These are phyloP conservation scores for Spea multiplicata DNA, from an alignment of 2,113 vertebrate species.

Conservation along the genomic window DNA sequence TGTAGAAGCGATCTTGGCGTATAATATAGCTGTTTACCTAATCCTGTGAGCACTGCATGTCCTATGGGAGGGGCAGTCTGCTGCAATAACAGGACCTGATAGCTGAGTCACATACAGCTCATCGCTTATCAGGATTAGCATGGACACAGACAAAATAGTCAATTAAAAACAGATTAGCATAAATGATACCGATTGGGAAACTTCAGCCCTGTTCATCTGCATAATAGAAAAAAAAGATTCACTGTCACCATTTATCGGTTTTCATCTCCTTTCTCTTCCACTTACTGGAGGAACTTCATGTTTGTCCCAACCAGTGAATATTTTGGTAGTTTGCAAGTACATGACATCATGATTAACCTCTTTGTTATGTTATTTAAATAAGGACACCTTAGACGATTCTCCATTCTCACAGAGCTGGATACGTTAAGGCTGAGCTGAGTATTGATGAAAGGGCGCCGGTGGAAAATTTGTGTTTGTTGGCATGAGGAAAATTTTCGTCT, in stretches of 20 bases:
- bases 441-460: too few species aligned
- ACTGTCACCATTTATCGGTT: slow-evolving; percentile 24
- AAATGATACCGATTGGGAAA: slow-evolving; percentile 45
- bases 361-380: too few species aligned
- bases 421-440: too few species aligned
- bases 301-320: not conserved
- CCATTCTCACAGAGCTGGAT: too few species aligned
- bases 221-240: slow-evolving; percentile 24
- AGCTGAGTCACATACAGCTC: slow-evolving; percentile 40
- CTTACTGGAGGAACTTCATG: not conserved
- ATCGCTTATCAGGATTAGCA: slow-evolving; percentile 46
- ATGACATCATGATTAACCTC: too few species aligned
- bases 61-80: slow-evolving; percentile 31
- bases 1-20: slow-evolving; percentile 14
- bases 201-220: slow-evolving; percentile 36
- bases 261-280: slow-evolving; percentile 1
- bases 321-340: too few species aligned
- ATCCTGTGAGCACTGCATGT: slow-evolving; percentile 27
- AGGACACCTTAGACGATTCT: too few species aligned
- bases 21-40: slow-evolving; percentile 22
- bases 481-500: too few species aligned
- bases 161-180: slow-evolving; percentile 50
- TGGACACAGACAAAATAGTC: slow-evolving; percentile 48
- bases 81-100: slow-evolving; percentile 39
- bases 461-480: too few species aligned